phyloP scores from a whole-genome alignment of 1,140 invertebrate genomes.

The Cydia pomonella region DNA sequence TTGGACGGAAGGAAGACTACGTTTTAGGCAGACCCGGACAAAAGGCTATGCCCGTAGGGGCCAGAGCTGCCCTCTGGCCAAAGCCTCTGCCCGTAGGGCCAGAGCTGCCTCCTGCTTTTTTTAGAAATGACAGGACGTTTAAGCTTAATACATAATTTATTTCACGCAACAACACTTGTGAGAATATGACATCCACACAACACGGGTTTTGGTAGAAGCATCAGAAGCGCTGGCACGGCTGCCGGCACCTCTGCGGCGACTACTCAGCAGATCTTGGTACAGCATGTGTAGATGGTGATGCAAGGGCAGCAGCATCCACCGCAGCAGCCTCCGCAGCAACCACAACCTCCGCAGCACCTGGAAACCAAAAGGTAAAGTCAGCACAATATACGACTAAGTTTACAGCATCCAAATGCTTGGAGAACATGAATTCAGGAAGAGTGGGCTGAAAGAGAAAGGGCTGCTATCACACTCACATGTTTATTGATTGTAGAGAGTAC shows the following conservation, averaged over 20 bases:
- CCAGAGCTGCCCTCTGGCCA: no score
- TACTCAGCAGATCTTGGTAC: conserved; percentile 70
- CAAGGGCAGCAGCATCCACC: conserved; percentile 59
- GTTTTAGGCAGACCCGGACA: no score
- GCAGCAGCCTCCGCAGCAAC: conserved; percentile 52
- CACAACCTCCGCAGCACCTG: conserved; percentile 52
- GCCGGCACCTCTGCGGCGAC: conserved; percentile 3
- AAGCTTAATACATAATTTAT: conserved; percentile 34
- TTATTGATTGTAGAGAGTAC: conserved; percentile 40
- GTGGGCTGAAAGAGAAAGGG: no score
- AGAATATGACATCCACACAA: conserved; percentile 28
- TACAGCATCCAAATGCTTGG: no score
- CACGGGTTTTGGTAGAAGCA: not conserved
- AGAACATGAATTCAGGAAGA: no score
- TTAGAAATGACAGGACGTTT: no score
- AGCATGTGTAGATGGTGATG: conserved; percentile 72
- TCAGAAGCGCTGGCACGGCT: not conserved
- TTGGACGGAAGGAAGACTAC: no score
- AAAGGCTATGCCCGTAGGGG: no score
- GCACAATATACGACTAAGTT: no score
- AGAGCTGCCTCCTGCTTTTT: no score
- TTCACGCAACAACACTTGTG: conserved; percentile 30
- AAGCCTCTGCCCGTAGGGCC: no score
- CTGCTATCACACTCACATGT: no score
- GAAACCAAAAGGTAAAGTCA: not conserved